Base-by-base conservation (phyloP, 1,140 invertebrate species). In the Magallana gigas region DNA sequence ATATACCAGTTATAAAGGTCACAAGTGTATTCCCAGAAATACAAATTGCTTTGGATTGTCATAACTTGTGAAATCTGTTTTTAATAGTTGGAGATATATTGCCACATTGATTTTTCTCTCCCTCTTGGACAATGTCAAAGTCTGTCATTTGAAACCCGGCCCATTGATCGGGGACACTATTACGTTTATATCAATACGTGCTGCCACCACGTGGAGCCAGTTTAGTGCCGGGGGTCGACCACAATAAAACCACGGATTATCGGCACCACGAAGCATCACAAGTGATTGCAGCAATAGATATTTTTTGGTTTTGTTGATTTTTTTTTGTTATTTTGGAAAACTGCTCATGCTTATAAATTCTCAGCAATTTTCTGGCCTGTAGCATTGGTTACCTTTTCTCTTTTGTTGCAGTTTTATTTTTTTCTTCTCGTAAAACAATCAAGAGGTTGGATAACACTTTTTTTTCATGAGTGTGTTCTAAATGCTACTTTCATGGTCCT, bases 111-210 rank as follows among this genome's bases (percentile, higher is more conserved):
- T 76, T 76, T 76, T 71, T 76, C 14, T 62, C 23, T 76, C 12
- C 68, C 23, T 29, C 23, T 76, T 76, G 68, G 68, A 76, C 68
- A 71, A 5, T 71, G 64, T 71, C 64, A 76, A 76, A 36, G 68
- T 29, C 68, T 36, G 68, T 76, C 68, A 76, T 29, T 76, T 76
- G 68, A 76, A 76, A 76, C 68, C 68, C 36, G 68, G 23, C 68
- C 23, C 68, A 76, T 76, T 76, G 68, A 76, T 76, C 68, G n/a
- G 18, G 68, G 68, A 76, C 68, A 76, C 23, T 76, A 76, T 76
- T 29, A 76, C 23, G 14, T 76, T 76, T 76, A 76, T 29, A 29
- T 76, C 68, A 76, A 76, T 76, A 76, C 9, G 23, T 76, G 36
- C 9, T 11, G 68, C 18, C 8, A 76, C 23, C 36, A 48, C 36